Percentiles rank a stretch among this genome's conserved stretches.
These are phyloP conservation scores for Piezodorus guildinii DNA, from an alignment of 1,140 invertebrate species.

Conservation along the genomic window DNA sequence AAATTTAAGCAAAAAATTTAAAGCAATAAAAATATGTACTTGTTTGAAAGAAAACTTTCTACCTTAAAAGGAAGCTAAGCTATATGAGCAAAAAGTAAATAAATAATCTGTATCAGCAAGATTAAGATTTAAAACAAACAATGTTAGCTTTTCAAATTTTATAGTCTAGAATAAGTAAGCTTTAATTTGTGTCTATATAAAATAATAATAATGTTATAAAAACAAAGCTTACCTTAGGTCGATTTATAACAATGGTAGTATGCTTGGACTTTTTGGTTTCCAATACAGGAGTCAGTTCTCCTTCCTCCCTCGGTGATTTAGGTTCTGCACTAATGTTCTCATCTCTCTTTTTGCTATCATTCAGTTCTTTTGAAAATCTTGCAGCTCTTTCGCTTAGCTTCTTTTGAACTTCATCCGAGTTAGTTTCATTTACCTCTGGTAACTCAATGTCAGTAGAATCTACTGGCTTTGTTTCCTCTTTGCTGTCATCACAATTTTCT, in stretches of 20 bases:
- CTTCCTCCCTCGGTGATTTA: conserved; percentile 4
- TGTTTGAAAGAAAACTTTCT: too few species aligned
- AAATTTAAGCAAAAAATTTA: too few species aligned
- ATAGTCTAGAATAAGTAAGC: too few species aligned
- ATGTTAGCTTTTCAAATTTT: too few species aligned
- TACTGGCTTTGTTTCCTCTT: background rate
- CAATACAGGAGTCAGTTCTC: conserved; percentile 1
- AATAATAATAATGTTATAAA: too few species aligned
- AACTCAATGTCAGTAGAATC: background rate
- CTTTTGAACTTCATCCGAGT: conserved; percentile 1
- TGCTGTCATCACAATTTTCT: background rate
- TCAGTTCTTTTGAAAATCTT: conserved; percentile 15
- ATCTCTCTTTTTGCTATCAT: conserved; percentile 10
- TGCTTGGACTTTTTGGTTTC: conserved; percentile 10
- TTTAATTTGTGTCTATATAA: too few species aligned
- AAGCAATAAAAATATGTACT: too few species aligned
- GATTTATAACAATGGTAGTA: conserved; percentile 7
- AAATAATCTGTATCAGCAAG: too few species aligned
- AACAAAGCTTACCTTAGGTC: background rate
- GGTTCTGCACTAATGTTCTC: background rate
- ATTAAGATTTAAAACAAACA: too few species aligned
- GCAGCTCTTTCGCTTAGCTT: conserved; percentile 11
- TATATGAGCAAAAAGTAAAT: too few species aligned
- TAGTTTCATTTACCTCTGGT: background rate
- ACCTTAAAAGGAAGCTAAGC: too few species aligned